Evolutionary conservation across 2,888 invertebrate species (phyloP).

Genomic region (Carpatolechia fugitivella): DNA sequence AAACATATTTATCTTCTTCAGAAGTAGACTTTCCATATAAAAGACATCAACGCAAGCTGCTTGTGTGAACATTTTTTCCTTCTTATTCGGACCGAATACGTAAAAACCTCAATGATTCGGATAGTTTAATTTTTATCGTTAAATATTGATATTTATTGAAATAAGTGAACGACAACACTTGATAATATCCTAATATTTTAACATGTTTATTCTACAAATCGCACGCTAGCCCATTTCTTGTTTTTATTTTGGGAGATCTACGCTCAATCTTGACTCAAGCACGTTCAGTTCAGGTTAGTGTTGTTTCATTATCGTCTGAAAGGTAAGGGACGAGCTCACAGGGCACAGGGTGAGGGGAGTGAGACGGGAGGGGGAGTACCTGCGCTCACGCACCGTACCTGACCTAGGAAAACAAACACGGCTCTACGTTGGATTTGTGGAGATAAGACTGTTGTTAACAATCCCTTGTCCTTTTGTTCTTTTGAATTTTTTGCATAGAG

Average conservation of each 20-base stretch:
- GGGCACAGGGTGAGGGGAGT: slow-evolving; percentile 27
- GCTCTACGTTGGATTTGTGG: slow-evolving; percentile 32
- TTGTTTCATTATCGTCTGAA: slow-evolving; percentile 68
- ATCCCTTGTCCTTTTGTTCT: no score
- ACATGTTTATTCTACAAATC: neutral
- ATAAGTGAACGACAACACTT: no score
- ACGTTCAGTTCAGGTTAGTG: slow-evolving; percentile 39
- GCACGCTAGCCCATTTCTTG: neutral
- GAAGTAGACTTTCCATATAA: no score
- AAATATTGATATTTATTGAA: no score
- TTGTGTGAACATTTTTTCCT: no score
- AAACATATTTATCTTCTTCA: no score
- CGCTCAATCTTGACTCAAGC: slow-evolving; percentile 15
- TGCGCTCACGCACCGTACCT: slow-evolving; percentile 67
- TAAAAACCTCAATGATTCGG: no score
- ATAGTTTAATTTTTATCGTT: no score
- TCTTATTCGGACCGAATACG: no score
- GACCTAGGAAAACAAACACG: slow-evolving; percentile 76
- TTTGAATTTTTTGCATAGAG: no score
- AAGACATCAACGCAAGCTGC: neutral
- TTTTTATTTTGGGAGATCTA: neutral
- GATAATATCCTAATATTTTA: no score
- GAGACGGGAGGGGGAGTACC: slow-evolving; percentile 41
- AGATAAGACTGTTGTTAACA: slow-evolving; percentile 37
- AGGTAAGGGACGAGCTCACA: slow-evolving; percentile 55